Evolutionary conservation across 2,888 invertebrate species (phyloP).

Genomic region (Cerastis rubricosa): DNA sequence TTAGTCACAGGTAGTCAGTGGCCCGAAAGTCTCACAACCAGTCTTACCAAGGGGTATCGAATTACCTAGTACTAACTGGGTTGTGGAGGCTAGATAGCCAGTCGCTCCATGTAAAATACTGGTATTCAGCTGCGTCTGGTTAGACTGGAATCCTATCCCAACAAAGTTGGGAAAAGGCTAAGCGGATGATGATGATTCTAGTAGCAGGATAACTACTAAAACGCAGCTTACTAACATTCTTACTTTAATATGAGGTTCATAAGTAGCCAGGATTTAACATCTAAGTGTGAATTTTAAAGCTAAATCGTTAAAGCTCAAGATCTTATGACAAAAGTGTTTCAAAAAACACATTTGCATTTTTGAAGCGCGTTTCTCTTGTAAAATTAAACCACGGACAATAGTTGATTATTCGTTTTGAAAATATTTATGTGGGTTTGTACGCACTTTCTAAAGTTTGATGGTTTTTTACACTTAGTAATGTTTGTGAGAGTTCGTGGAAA

Average conservation of each 20-base stretch:
- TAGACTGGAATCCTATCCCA: too few relatives aligned
- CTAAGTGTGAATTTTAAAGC: background rate
- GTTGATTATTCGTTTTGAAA: slow-evolving; percentile 36
- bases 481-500: background rate
- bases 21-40: too few relatives aligned
- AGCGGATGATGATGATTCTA: too few relatives aligned
- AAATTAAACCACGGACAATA: background rate
- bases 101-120: too few relatives aligned
- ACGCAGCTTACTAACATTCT: too few relatives aligned
- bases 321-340: background rate
- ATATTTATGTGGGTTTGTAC: slow-evolving; percentile 16
- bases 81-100: too few relatives aligned
- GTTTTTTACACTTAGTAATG: slow-evolving; percentile 6
- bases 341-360: slow-evolving; percentile 39
- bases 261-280: slow-evolving; percentile 5
- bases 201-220: too few relatives aligned
- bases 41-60: too few relatives aligned
- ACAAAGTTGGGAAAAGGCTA: too few relatives aligned
- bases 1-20: too few relatives aligned
- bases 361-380: slow-evolving; percentile 35
- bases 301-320: background rate
- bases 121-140: too few relatives aligned
- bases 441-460: slow-evolving; percentile 35
- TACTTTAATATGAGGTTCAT: background rate
- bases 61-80: too few relatives aligned